These are phyloP conservation scores for Micromesistius poutassou DNA, from an alignment of 2,797 vertebrate species.

Conservation along the genomic window DNA sequence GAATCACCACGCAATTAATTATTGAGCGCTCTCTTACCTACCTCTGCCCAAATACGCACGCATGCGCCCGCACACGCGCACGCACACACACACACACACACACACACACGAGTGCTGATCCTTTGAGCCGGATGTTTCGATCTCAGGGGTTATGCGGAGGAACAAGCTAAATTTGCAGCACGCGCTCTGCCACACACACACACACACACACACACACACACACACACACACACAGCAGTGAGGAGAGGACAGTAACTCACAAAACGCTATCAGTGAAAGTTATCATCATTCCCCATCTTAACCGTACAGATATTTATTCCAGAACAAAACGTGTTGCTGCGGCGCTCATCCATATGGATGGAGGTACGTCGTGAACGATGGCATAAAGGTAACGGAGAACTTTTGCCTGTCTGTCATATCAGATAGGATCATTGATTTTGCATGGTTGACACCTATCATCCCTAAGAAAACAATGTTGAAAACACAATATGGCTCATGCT, in stretches of 20 bases:
- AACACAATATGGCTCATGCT: background rate
- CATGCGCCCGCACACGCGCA: background rate
- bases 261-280: background rate
- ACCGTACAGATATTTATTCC: background rate
- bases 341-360: background rate
- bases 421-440: background rate
- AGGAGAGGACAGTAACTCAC: too few species aligned
- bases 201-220: background rate
- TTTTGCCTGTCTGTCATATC: background rate
- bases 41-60: too few species aligned
- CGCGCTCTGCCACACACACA: conserved; percentile 17
- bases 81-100: conserved; percentile 12
- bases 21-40: conserved; percentile 52
- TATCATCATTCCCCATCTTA: background rate
- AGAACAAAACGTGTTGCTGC: background rate
- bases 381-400: background rate
- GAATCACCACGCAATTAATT: conserved; percentile 56
- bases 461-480: background rate
- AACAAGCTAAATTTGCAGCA: conserved; percentile 48
- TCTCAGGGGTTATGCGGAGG: conserved; percentile 53
- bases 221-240: background rate
- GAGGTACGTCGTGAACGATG: background rate
- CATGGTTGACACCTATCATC: background rate
- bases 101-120: background rate
- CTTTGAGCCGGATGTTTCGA: conserved; percentile 43